A percentile compares a stretch with the other conserved stretches of the same genome.
phyloP scores from a whole-genome alignment of 2,888 invertebrate genomes.

The Callyntrura guangdongensis region DNA sequence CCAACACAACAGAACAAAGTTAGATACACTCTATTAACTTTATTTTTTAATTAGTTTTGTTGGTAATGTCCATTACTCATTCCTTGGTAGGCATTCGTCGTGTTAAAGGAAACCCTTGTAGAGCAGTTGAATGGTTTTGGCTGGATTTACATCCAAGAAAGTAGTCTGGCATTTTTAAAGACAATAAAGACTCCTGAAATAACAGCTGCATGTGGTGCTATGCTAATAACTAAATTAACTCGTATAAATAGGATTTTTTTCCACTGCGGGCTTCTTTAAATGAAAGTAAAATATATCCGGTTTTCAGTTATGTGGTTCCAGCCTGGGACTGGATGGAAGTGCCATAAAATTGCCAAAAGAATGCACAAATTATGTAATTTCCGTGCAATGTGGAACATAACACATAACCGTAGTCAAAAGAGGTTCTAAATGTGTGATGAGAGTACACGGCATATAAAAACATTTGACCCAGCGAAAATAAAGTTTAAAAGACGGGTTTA shows the following conservation, averaged over 20 bases:
- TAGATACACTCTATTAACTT: constrained; percentile 50
- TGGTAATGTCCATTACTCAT: too few relatives aligned
- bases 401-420: neutral
- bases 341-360: constrained; percentile 42
- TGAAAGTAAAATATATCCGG: neutral
- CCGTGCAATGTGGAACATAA: constrained; percentile 8
- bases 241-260: too few relatives aligned
- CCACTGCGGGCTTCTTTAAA: neutral
- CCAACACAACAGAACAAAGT: constrained; percentile 43
- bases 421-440: constrained; percentile 11
- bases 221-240: too few relatives aligned
- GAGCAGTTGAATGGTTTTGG: too few relatives aligned
- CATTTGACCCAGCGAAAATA: neutral
- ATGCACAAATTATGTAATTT: constrained; percentile 41
- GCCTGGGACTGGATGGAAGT: neutral
- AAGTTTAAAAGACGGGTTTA: neutral
- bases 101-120: too few relatives aligned
- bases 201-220: too few relatives aligned
- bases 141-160: too few relatives aligned
- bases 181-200: too few relatives aligned
- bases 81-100: too few relatives aligned
- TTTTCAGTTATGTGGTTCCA: neutral
- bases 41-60: constrained; percentile 32
- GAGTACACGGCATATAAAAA: neutral
- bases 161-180: too few relatives aligned